phyloP scores from a whole-genome alignment of 1,140 invertebrate species.

The Eubasilissa regina region DNA sequence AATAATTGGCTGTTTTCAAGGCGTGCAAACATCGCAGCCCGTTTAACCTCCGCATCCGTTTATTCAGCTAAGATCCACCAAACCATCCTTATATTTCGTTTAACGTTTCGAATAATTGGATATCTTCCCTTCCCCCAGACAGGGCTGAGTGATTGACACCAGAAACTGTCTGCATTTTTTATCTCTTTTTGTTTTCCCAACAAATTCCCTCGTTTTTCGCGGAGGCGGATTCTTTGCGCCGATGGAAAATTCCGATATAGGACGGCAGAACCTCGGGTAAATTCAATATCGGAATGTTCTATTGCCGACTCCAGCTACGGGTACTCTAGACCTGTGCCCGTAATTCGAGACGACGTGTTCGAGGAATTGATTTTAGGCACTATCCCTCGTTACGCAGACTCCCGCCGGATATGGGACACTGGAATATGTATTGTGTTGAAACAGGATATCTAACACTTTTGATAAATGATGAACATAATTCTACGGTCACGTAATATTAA shows the following conservation, averaged over 20 bases:
- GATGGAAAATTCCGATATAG: background rate
- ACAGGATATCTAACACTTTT: slow-evolving; percentile 22
- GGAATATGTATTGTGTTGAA: slow-evolving; percentile 12
- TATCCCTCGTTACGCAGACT: slow-evolving; percentile 17
- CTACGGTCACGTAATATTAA: background rate
- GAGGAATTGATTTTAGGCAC: slow-evolving; percentile 28
- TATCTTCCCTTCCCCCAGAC: background rate
- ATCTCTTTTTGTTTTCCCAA: slow-evolving; percentile 27
- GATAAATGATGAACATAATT: slow-evolving; percentile 21
- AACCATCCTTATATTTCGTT: too few species aligned
- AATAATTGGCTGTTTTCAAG: too few species aligned
- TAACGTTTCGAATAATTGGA: too few species aligned
- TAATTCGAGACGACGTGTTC: slow-evolving; percentile 1
- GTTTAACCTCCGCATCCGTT: too few species aligned
- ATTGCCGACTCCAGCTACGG: slow-evolving; percentile 18
- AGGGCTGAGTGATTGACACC: slow-evolving; percentile 32
- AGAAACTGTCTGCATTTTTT: slow-evolving; percentile 36
- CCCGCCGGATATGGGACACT: background rate
- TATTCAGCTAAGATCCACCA: too few species aligned
- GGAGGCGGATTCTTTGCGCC: background rate
- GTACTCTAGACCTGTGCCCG: background rate
- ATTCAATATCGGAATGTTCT: slow-evolving; percentile 38
- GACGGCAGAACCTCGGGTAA: slow-evolving; percentile 1
- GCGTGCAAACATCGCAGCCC: too few species aligned
- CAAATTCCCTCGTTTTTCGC: slow-evolving; percentile 5